Base-by-base conservation (phyloP, 2,113 vertebrate species). In the Lepisosteus oculatus region DNA sequence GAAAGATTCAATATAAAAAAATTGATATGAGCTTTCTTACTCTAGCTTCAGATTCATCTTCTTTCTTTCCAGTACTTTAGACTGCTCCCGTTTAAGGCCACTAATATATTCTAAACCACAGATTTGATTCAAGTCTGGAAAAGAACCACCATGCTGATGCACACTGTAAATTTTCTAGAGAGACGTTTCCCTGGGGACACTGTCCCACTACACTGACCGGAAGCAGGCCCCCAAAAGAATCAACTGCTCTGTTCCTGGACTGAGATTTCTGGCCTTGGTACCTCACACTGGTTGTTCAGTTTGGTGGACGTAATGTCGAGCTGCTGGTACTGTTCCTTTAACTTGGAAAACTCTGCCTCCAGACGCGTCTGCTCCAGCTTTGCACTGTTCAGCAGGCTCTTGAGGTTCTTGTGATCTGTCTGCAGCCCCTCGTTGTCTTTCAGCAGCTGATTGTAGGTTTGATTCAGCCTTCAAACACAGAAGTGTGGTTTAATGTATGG, bases 251-350 rank as follows among this genome's bases (percentile, higher is more conserved):
- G 55, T 15, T 29, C 7, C 9, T 15, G 8, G 17, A 7, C 66
- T 55, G 14, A 47, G 11, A 29, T 29, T 29, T 29, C 29, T 14
- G 6, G 15, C 61, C n/a, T 66, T 55, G 43, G 77, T 72, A 98
- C 97, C 91, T 99, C 97, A 80, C 97, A 99, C 55, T 99, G 96
- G 83, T 99, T 99, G 86, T 95, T 99, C 62, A 99, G 87, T 74
- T 98, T 99, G 64, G 97, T 95, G 2, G 93, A 97, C 47, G 94
- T 96, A 81, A 99, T 98, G 85, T 99, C 97, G 81, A 99, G 86
- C 73, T 99, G 96, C 76, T 99, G 97, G 80, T 95, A 98, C 59
- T 97, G 95, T 65, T 99, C 96, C 74, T 91, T 96, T 42, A 99
- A 90, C 77, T 95, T 97, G 66, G 96, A 97, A 84, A 97, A 99